Percentiles rank a stretch among this genome's conserved stretches.
Conservation (phyloP, 2,113 vertebrate species). For the Mesoclemmys tuberculata region DNA sequence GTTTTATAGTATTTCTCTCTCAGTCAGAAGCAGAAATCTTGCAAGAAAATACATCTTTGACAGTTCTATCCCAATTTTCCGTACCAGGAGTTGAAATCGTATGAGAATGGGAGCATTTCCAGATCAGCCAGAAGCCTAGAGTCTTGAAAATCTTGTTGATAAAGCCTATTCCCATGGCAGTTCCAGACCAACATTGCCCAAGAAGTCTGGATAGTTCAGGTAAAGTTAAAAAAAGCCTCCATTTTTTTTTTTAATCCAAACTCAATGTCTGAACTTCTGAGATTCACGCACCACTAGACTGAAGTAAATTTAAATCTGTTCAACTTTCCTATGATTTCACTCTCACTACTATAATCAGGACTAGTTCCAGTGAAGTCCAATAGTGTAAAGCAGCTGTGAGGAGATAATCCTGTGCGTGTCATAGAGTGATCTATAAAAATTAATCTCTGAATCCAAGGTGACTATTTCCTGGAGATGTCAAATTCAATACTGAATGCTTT, state of each 20-base stretch:
- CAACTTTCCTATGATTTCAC: not conserved
- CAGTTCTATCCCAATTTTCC: not conserved
- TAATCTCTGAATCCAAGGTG: conserved; percentile 30
- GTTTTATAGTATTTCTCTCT: not conserved
- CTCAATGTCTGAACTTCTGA: not conserved
- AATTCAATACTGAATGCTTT: conserved; percentile 61
- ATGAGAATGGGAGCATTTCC: not conserved
- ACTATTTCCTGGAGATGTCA: conserved; percentile 47
- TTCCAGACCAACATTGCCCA: not conserved
- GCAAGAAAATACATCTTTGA: not conserved
- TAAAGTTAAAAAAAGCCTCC: not conserved
- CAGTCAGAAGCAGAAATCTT: not conserved
- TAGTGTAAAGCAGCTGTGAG: not conserved
- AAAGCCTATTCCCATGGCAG: not conserved
- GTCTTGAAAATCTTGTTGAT: not conserved
- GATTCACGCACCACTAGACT: not conserved
- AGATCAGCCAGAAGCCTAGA: not conserved
- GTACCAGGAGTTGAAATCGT: not conserved
- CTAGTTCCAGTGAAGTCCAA: not conserved
- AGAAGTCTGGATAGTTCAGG: not conserved
- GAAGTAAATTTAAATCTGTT: not conserved
- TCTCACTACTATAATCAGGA: not conserved
- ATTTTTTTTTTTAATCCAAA: not conserved
- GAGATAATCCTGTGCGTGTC: not conserved
- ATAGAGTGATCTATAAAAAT: not conserved